Percentiles rank a stretch among this genome's conserved stretches.
phyloP scores from a whole-genome alignment of 2,797 vertebrate species.

The Karalla daura region DNA sequence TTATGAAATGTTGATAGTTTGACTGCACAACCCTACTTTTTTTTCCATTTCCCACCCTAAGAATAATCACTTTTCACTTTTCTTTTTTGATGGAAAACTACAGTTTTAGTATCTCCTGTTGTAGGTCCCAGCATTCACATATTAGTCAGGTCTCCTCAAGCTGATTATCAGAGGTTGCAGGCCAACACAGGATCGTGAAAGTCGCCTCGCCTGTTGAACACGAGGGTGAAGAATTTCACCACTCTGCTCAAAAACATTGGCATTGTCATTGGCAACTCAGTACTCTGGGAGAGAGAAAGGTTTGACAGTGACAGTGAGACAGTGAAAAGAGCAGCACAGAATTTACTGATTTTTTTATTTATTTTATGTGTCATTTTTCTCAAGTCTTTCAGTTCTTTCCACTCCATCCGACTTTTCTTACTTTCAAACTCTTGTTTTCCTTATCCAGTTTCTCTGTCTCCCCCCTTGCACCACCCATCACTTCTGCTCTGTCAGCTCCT shows the following conservation, averaged over 20 bases:
- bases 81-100: not conserved
- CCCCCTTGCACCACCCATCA: not conserved
- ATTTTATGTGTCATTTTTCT: no score
- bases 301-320: not conserved
- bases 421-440: slow-evolving; percentile 1
- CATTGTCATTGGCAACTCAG: slow-evolving; percentile 70
- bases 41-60: slow-evolving; percentile 4
- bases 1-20: no score
- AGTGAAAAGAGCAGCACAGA: slow-evolving; percentile 21
- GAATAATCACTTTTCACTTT: no score
- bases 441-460: not conserved
- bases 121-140: slow-evolving; percentile 23
- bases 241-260: slow-evolving; percentile 79
- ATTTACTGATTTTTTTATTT: slow-evolving; percentile 4
- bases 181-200: slow-evolving; percentile 77
- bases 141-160: slow-evolving; percentile 45
- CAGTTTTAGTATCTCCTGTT: not conserved
- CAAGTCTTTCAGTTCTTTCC: not conserved
- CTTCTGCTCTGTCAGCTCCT: slow-evolving; percentile 38
- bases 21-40: no score
- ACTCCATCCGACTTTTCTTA: not conserved
- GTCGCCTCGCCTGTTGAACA: slow-evolving; percentile 73
- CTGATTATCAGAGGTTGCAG: slow-evolving; percentile 65
- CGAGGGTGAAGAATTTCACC: slow-evolving; percentile 80
- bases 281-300: slow-evolving; percentile 58